A percentile compares a stretch with the other conserved stretches of the same genome.
These are phyloP conservation scores for Suillia variegata DNA, from an alignment of 2,888 invertebrate species.

Conservation along the genomic window DNA sequence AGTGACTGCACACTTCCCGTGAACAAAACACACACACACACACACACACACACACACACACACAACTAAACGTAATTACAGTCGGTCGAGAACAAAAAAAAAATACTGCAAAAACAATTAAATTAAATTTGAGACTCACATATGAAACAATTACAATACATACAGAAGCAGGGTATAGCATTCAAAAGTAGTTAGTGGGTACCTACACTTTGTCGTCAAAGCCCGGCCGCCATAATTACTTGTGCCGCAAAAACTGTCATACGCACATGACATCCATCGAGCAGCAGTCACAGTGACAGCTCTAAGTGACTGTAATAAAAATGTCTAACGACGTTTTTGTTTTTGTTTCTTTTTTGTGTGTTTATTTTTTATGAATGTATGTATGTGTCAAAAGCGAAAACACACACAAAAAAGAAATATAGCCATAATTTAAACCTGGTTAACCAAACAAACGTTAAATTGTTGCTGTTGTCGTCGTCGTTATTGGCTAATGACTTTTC, in stretches of 20 bases:
- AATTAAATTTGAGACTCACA: constrained; percentile 16
- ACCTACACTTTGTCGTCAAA: background rate
- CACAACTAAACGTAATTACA: background rate
- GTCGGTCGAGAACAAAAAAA: background rate
- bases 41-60: too few relatives aligned
- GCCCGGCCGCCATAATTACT: background rate
- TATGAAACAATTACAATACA: background rate
- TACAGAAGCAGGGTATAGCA: background rate
- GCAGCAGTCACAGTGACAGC: background rate
- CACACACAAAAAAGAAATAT: too few relatives aligned
- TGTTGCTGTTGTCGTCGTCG: constrained; percentile 4
- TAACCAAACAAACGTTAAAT: constrained; percentile 16
- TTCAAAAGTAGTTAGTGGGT: background rate
- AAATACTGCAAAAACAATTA: constrained; percentile 13
- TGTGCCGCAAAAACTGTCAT: background rate
- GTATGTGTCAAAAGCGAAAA: too few relatives aligned
- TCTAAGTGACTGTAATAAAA: background rate
- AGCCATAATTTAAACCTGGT: constrained; percentile 18
- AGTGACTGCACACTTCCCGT: too few relatives aligned
- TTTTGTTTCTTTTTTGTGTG: too few relatives aligned
- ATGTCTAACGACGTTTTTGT: background rate
- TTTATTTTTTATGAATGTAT: too few relatives aligned
- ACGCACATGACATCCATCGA: background rate
- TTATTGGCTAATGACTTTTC: constrained; percentile 34
- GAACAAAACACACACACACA: too few relatives aligned